Base-by-base conservation (phyloP, 2,113 vertebrate species). In the Delphinus delphis region DNA sequence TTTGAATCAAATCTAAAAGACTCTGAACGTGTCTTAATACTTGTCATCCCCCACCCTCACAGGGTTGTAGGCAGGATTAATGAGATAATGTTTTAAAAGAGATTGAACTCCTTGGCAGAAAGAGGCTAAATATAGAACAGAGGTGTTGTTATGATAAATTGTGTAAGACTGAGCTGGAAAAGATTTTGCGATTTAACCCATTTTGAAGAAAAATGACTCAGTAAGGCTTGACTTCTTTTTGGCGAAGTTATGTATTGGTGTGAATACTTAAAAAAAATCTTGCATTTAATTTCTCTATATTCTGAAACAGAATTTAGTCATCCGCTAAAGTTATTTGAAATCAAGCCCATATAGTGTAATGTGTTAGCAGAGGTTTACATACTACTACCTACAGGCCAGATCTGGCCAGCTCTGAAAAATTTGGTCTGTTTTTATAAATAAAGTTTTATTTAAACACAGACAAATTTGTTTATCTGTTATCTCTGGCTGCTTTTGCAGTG, bases 141-240 rank as follows among this genome's bases (percentile, higher is more conserved):
- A 68, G n/a, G 60, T 93, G 96, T 84, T 93, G 44, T 88, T 91
- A 77, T 88, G 67, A 86, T 86, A 73, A 82, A 82, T 79, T 96
- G 23, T 73, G 31, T 90, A 70, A 81, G 77, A 88, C 1, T 80
- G 50, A 85, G 41, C 47, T 31, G 36, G 23, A 50, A 90, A 44
- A 87, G 21, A 12, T 62, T 95, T 90, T 95, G 6, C 23, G 73
- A 38, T 73, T 86, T 92, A 83, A 93, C 50, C 65, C 15, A 74
- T 93, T 79, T 83, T 88, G 63, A 82, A 82, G 55, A 76, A 94
- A 88, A 79, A 88, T 67, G 36, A 90, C 10, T 50, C 71, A 76
- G 28, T 80, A 58, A 20, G 80, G 31, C 8, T 87, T 83, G 28
- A 88, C 81, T 91, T 23, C 8, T 73, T 95, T 83, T 91, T 17